Evolutionary conservation across 2,888 invertebrate genomes (phyloP).

Genomic region (Parochlus steinenii): DNA sequence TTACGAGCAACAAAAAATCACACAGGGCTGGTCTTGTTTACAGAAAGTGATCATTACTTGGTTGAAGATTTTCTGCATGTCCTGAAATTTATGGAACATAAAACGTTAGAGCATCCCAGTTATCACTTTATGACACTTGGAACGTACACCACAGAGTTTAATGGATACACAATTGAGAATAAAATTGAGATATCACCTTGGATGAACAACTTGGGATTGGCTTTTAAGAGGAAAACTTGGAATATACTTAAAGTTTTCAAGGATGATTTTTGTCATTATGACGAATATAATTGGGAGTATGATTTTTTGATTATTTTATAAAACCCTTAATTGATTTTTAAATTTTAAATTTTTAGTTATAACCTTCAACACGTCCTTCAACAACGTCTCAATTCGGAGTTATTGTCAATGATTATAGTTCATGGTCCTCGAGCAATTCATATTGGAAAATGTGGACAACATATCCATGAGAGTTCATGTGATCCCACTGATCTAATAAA

Average conservation of each 20-base stretch:
- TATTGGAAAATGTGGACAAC: conserved; percentile 42
- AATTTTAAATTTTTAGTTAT: too few relatives aligned
- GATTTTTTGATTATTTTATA: too few relatives aligned
- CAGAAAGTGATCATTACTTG: conserved; percentile 90
- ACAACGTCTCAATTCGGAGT: conserved; percentile 32
- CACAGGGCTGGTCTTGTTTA: conserved; percentile 60
- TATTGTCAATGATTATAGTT: conserved; percentile 59
- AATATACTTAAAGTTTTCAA: conserved; percentile 34
- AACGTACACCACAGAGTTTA: conserved; percentile 71
- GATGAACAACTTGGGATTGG: conserved; percentile 42
- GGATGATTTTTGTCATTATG: conserved; percentile 40
- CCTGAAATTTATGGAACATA: conserved; percentile 52
- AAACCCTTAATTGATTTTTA: too few relatives aligned
- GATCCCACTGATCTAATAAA: conserved; percentile 22
- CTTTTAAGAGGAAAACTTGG: conserved; percentile 38
- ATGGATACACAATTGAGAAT: conserved; percentile 53
- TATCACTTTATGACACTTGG: conserved; percentile 79
- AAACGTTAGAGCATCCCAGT: conserved; percentile 54
- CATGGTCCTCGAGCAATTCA: conserved; percentile 42
- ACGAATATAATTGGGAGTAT: conserved; percentile 55
- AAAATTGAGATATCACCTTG: conserved; percentile 1
- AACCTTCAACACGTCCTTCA: conserved; percentile 24
- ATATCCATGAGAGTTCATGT: conserved; percentile 33
- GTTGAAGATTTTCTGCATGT: conserved; percentile 79
- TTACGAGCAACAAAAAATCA: conserved; percentile 56